Evolutionary conservation across 2,113 vertebrate genomes (phyloP).

Genomic region (Himantopus leucocephalus): DNA sequence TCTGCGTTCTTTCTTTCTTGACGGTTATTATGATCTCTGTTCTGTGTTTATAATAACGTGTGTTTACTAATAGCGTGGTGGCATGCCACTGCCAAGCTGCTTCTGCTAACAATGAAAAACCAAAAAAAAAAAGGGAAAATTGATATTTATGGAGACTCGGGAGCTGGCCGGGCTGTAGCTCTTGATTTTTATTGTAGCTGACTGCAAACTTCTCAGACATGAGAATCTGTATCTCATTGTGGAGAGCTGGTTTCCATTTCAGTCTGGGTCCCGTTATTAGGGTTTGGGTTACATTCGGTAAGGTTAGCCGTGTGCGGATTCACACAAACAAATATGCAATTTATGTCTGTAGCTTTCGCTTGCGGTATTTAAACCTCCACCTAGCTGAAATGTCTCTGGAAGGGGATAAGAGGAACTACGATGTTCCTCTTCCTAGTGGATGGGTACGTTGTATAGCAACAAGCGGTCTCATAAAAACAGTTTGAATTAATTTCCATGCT

Average conservation of each 20-base stretch:
- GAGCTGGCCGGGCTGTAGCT: neutral
- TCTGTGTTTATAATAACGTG: slow-evolving; percentile 39
- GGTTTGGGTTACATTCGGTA: slow-evolving; percentile 47
- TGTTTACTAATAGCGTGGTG: slow-evolving; percentile 65
- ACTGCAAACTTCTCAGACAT: slow-evolving; percentile 36
- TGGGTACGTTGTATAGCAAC: neutral
- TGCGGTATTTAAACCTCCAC: slow-evolving; percentile 46
- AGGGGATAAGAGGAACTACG: slow-evolving; percentile 13
- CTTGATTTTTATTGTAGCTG: slow-evolving; percentile 64
- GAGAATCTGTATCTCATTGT: slow-evolving; percentile 62
- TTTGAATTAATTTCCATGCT: neutral
- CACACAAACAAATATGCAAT: slow-evolving; percentile 58
- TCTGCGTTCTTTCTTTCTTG: neutral
- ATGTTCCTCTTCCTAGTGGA: neutral
- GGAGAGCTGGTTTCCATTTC: slow-evolving; percentile 60
- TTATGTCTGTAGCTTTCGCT: slow-evolving; percentile 46
- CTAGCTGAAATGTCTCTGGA: slow-evolving; percentile 43
- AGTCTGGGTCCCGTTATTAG: slow-evolving; percentile 56
- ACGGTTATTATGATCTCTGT: neutral
- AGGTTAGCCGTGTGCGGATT: slow-evolving; percentile 40
- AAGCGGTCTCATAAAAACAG: neutral
- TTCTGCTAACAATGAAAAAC: slow-evolving; percentile 60
- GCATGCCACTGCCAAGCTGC: slow-evolving; percentile 15
- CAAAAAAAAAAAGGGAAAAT: neutral
- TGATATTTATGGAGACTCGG: slow-evolving; percentile 42